Conservation (phyloP, 2,113 vertebrate species). For the Tupaia chinensis region DNA sequence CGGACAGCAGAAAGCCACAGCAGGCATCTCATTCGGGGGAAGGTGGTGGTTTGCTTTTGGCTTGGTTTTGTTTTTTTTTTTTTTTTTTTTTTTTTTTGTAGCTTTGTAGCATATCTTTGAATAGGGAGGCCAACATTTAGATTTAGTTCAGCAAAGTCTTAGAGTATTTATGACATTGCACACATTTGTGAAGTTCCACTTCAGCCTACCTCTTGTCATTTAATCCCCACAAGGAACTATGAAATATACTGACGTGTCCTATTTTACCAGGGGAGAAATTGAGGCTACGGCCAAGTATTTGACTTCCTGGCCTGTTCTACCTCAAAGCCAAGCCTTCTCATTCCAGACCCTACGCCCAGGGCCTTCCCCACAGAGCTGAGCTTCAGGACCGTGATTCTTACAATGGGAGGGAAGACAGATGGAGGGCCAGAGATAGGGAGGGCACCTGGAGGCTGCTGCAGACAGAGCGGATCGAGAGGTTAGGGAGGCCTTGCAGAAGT, state of each 20-base stretch:
- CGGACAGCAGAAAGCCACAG: background rate
- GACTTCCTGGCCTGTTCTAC: background rate
- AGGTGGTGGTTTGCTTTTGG: no score
- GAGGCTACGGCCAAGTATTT: background rate
- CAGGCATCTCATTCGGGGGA: background rate
- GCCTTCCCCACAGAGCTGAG: background rate
- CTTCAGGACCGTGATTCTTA: background rate
- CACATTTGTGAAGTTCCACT: conserved; percentile 9
- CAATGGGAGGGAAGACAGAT: background rate
- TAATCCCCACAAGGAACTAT: background rate
- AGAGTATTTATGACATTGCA: background rate
- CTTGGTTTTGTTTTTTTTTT: background rate
- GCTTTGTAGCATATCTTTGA: background rate
- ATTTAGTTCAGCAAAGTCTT: background rate
- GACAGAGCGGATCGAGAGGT: background rate
- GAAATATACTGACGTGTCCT: background rate
- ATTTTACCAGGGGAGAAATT: conserved; percentile 9
- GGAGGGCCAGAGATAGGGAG: background rate
- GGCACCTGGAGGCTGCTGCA: background rate
- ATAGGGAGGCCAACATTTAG: background rate
- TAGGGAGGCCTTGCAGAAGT: background rate
- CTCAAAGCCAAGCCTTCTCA: background rate
- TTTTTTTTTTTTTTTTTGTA: background rate
- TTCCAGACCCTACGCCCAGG: background rate
- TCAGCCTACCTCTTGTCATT: background rate